These are phyloP conservation scores for Glaucopsyche alexis DNA, from an alignment of 2,888 invertebrate species.

Conservation along the genomic window DNA sequence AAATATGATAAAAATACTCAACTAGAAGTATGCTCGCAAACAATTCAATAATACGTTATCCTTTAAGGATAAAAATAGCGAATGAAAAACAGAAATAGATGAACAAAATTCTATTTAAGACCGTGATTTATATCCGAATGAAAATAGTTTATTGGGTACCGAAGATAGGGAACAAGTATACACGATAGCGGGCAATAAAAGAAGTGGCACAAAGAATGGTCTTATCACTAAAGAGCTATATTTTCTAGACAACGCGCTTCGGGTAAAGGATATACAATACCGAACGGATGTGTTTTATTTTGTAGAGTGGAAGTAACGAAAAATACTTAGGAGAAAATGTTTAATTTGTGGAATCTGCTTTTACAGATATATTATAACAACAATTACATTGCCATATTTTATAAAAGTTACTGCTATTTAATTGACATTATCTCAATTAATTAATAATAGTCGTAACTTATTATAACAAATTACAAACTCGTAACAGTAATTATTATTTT, in stretches of 20 bases:
- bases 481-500: no score
- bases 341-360: not conserved
- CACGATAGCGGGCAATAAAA: constrained; percentile 26
- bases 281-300: constrained; percentile 17
- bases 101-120: constrained; percentile 17
- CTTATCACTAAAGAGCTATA: constrained; percentile 26
- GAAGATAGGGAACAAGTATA: constrained; percentile 17
- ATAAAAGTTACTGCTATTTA: no score
- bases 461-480: no score
- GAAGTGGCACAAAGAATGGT: constrained; percentile 25
- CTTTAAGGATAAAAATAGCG: not conserved
- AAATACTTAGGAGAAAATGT: not conserved
- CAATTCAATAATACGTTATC: not conserved
- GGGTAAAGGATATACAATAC: constrained; percentile 19
- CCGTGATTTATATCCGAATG: constrained; percentile 17
- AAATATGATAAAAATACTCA: not conserved
- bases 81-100: constrained; percentile 1
- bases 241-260: constrained; percentile 13
- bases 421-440: no score
- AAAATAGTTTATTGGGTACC: constrained; percentile 24
- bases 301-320: constrained; percentile 1
- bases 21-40: not conserved
- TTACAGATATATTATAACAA: not conserved
- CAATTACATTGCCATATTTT: no score
- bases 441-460: no score